phyloP scores from a whole-genome alignment of 2,797 vertebrate genomes.

The Lates japonicus region DNA sequence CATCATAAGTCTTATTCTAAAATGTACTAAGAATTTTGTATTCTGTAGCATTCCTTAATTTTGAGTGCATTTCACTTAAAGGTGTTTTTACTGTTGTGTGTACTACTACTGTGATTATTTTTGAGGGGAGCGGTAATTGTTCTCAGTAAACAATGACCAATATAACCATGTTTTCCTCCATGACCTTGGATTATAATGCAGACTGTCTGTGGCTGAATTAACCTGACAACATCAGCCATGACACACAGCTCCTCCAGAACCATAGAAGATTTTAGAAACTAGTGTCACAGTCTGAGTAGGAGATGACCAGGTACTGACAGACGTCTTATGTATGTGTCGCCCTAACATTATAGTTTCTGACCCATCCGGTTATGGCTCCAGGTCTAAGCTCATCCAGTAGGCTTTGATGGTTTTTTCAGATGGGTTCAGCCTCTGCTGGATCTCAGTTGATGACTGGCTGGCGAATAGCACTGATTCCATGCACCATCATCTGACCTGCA shows the following conservation, averaged over 20 bases:
- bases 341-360: conserved; percentile 93
- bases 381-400: conserved; percentile 67
- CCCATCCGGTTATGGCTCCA: conserved; percentile 61
- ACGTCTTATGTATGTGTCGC: conserved; percentile 72
- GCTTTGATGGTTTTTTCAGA: conserved; percentile 49
- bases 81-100: neutral
- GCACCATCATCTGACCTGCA: conserved; percentile 47
- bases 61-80: neutral
- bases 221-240: neutral
- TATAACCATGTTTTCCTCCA: neutral
- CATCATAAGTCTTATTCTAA: neutral
- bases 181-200: neutral
- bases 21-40: neutral
- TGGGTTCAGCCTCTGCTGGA: conserved; percentile 75
- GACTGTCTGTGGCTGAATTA: neutral
- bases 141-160: neutral
- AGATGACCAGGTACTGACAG: neutral
- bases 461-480: conserved; percentile 33
- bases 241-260: conserved; percentile 5
- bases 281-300: neutral
- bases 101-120: neutral
- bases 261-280: neutral
- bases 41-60: neutral
- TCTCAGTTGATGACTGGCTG: neutral
- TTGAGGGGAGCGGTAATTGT: neutral